Evolutionary conservation across 2,797 vertebrate genomes (phyloP), one percentile per base, ranked within the genome.

Genomic region (Myotis findleyi): DNA sequence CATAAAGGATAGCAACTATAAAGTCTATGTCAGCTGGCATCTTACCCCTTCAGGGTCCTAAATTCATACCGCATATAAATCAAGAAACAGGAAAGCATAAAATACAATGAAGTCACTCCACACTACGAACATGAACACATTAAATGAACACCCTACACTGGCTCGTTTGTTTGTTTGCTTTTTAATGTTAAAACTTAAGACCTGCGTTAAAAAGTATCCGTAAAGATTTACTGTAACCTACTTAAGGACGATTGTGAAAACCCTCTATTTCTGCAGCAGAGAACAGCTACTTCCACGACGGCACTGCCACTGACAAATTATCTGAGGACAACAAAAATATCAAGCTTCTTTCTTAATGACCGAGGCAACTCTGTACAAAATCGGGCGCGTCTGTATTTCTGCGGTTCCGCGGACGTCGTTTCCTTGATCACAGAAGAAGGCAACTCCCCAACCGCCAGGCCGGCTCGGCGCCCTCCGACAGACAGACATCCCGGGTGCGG

Each of bases 81-180:
- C 85, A 93, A 96, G 41, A 93, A 92, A 86, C 81, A 93, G 93
- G 92, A 87, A 96, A 95, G 86, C 95, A 81, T 33, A 66, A 69
- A 95, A 84, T 14, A 82, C 95, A 93, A 94, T 84, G 72, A 77
- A 68, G 64, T 89, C 76, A 86, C 23, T 51, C 80, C 82, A 76
- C 57, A 86, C 41, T 18, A 80, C 59, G 82, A 72, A 94, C 82
- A 89, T 6, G 14, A 84, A 83, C 81, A 87, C 93, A 95, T 62
- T 87, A 84, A 92, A 94, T 2, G 68, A 93, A 96, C 10, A 44
- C 71, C 53, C 44, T 94, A 64, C 13, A 97, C 91, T 95, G 95
- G 80, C 95, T 89, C 86, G 25, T 81, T 89, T 11, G 9, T 62
- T 55, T 71, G 10, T 44, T 44, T 44, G 41, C 10, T 44, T 44